Evolutionary conservation across 92 coral and sea anemone genomes (phyloP), one percentile per base, ranked within the genome.

Genomic region (Desmophyllum pertusum): DNA sequence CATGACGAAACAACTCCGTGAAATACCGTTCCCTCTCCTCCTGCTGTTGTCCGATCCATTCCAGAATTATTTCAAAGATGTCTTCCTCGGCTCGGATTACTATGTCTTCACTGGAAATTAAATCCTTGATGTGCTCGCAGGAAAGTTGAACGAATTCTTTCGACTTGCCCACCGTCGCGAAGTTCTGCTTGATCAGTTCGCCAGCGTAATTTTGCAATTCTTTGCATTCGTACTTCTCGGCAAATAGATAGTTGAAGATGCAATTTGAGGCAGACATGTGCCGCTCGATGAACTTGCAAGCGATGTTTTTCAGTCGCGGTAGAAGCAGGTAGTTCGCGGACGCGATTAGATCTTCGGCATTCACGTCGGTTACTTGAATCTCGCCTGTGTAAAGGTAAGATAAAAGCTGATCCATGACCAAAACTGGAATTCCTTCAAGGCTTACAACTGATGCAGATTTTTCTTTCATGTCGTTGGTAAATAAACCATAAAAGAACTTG

Each of bases 271-370:
- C 78, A 42, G 92, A 80, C 70, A 90, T 88, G 40, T 92, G 87
- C 10, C 85, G 90, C 64, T 94, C 96, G 45, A 94, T 68, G 75
- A 90, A 89, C 50, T 89, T 89, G 72, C 98, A 87, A 30, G 98
- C 96, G 15, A 88, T 65, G 70, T 76, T 79, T 59, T 96, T 96
- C 19, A 96, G 89, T 51, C 89, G 92, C 2, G 94, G 91, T 10
- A 92, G 88, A n/a, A 90, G 88, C 68, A 92, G 84, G 82, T 92
- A 96, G 57, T 96, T 91, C 5, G 98, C 98, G 7, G 96, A 78
- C 11, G 90, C 89, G 48, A 96, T 84, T 30, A 96, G 77, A 37
- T 91, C 96, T 83, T 94, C 98, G 11, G 95, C 98, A 59, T 96
- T 96, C 13, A 90, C 61, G 6, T 89, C 87, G 35, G 76, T 87